Base-by-base conservation (phyloP, 2,113 vertebrate species). In the Spheniscus mendiculus region DNA sequence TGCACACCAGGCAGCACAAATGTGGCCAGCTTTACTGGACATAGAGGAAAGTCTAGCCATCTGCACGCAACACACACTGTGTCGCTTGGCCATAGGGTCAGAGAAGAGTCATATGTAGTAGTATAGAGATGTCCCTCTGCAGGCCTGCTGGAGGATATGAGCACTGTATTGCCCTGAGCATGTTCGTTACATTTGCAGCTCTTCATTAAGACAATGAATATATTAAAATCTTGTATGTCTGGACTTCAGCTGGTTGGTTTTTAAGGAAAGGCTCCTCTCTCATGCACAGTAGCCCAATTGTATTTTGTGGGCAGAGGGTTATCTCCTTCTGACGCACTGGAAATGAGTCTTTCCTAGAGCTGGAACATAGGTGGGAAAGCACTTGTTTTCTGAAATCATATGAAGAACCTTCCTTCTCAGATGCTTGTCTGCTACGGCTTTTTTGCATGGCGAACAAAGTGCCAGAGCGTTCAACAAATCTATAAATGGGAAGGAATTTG, bases 141-240 rank as follows among this genome's bases (percentile, higher is more conserved):
- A 52, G 69, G 38, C n/a, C 62, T 87, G 53, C 36, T 66, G 58
- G 20, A 78, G 71, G 52, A 55, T 42, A n/a, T 6, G 12, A 70
- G n/a, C 30, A 10, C 50, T 74, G 32, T 32, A 34, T 25, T 50
- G 27, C 71, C 34, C 63, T 73, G 53, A 66, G 44, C 25, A 26
- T 3, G 19, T 47, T 94, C n/a, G 26, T 69, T 84, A 71, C 23
- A 56, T 76, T 67, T 76, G 36, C 53, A 83, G 62, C 52, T 93
- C 87, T 85, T 94, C 34, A 79, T 79, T 79, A 94, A 87, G 36
- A 85, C 77, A 95, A 90, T 18, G 61, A 87, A 76, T 49, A 23
- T 59, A 71, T 70, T 95, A 96, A 94, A 95, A 91, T 87, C 56
- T 69, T 91, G 5, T 20, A 26, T 42, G 61, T 69, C 93, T 91